These are phyloP conservation scores for Eospalax fontanierii DNA, from an alignment of 2,797 vertebrate species.

Conservation along the genomic window DNA sequence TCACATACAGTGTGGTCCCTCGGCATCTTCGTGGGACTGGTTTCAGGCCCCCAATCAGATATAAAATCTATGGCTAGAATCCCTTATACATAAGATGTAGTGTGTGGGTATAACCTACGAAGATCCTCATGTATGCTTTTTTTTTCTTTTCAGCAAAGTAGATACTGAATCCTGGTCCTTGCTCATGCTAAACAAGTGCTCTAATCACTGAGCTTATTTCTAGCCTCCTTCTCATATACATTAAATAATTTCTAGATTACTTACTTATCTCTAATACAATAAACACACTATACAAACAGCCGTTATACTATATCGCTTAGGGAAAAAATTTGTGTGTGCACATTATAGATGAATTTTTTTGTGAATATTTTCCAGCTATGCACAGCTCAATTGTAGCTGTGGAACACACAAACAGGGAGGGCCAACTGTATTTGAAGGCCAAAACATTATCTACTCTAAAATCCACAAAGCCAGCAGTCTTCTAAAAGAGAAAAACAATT, in stretches of 20 bases:
- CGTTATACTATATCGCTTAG: not conserved
- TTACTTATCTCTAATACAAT: not conserved
- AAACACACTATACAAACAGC: not conserved
- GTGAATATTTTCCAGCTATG: not conserved
- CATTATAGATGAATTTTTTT: not conserved
- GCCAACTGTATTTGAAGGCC: not conserved
- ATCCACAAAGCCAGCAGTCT: not conserved
- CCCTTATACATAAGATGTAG: not conserved
- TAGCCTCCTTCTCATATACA: not conserved
- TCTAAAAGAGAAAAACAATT: not conserved
- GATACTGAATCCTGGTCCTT: not conserved
- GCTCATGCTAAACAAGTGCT: not conserved
- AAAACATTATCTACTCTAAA: constrained; percentile 10
- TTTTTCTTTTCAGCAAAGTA: not conserved
- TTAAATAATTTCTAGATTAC: not conserved
- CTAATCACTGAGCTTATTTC: not conserved
- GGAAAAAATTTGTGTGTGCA: not conserved
- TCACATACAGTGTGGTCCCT: not conserved
- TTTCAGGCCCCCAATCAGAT: not conserved
- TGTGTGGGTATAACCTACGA: not conserved
- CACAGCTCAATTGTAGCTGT: not conserved
- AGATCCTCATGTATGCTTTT: not conserved
- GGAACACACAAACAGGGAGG: not conserved
- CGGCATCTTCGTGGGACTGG: not conserved
- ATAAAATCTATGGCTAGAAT: not conserved